Base-by-base conservation (phyloP, 2,113 vertebrate species). In the Phalacrocorax carbo region DNA sequence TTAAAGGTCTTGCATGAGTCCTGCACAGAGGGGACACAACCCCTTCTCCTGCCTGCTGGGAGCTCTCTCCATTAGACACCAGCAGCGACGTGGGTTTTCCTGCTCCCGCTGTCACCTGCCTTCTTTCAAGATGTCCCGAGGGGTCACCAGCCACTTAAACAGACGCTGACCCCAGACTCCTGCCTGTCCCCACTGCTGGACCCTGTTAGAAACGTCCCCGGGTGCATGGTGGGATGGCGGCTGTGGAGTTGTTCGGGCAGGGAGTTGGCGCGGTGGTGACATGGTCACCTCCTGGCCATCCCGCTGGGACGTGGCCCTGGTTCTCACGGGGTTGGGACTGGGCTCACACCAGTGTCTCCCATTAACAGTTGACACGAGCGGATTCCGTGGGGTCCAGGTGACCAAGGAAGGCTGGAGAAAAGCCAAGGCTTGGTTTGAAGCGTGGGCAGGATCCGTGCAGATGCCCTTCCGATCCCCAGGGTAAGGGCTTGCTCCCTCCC, bases 261-360 rank as follows among this genome's bases (percentile, higher is more conserved):
- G 15, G 36, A 20, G 14, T 8, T 8, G 51, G 52, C 13, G 0
- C 1, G 15, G 5, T 3, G 69, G 65, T 57, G 77, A 26, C 49
- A 14, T 5, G 0, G 40, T 25, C 77, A 60, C 57, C 16, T 51
- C 72, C 42, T 1, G 1, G 18, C 26, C 26, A 2, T 7, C 66
- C 66, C 5, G 0, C 1, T 9, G 68, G 49, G 34, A 8, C 18
- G 7, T 7, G 0, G 5, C n/a, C 21, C 38, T 1, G 0, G 19
- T 7, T 9, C 55, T 73, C 32, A 7, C 57, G 0, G 2, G 36
- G 36, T 64, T 38, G 48, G 25, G 26, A 15, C 17, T 2, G 40
- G 89, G 40, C 86, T 91, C 34, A 75, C 80, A 23, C 79, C 32
- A 3, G 22, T 65, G 69, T 93, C 44, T 93, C 34, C n/a, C 36